Base-by-base conservation (phyloP, 2,797 vertebrate genomes). In the Danio jaintianensis region DNA sequence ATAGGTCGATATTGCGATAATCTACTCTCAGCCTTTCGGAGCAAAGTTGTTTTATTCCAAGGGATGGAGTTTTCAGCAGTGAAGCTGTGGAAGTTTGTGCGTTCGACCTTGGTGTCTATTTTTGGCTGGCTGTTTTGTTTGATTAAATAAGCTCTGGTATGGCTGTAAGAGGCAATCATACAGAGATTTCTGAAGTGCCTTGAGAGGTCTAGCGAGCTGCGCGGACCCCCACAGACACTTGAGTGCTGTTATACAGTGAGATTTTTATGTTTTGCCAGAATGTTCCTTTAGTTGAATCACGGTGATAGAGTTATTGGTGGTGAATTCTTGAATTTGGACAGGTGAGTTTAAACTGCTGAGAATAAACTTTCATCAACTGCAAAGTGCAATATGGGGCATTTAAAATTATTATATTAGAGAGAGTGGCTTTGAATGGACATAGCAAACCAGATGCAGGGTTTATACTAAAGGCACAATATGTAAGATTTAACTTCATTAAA, bases 131-230 rank as follows among this genome's bases (percentile, higher is more conserved):
- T 64, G 80, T 83, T 86, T 79, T 88, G 84, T 88, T 88, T 89
- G 86, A 88, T 90, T 87, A 89, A 90, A 87, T 88, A 86, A 87
- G 79, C 82, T 88, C 66, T 82, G 75, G 67, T 85, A 81, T 76
- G 77, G 78, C 68, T 84, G 78, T 84, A 76, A 66, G 63, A 85
- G 81, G 78, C 72, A 85, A 80, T 82, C 87, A 76, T 79, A 82
- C 43, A 55, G 80, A 47, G 82, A 83, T 76, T 82, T 78, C 45
- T 80, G 38, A 66, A 80, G 63, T 66, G 76, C 38, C 66, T 79
- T 56, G 66, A 82, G 83, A 82, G 77, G 62, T 80, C 77, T 82
- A 72, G 48, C 16, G 22, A 74, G 56, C 38, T 53, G 76, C 22
- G 18, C 9, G 3, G 13, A 55, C 59, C 78, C 36, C 70, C 50